These are phyloP conservation scores for Lycaon pictus DNA, from an alignment of 2,113 vertebrate species.

Conservation along the genomic window DNA sequence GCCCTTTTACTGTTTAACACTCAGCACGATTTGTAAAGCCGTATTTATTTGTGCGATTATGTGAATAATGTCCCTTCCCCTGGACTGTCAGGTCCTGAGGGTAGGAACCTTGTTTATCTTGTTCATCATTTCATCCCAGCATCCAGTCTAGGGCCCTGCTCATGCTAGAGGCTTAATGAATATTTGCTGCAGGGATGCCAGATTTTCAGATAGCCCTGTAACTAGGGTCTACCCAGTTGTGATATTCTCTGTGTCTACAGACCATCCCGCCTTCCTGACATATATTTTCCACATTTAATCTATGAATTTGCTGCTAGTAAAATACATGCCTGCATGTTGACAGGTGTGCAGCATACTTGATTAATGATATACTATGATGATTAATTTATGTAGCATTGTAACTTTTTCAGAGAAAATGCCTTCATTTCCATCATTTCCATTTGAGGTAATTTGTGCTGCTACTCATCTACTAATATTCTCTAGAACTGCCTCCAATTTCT, in stretches of 20 bases:
- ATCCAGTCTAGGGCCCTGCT: background rate
- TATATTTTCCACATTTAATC: background rate
- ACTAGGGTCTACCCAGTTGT: background rate
- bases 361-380: background rate
- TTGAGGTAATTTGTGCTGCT: constrained; percentile 62
- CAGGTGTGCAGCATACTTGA: background rate
- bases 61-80: background rate
- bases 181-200: background rate
- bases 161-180: background rate
- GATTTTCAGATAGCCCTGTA: background rate
- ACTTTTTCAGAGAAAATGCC: constrained; percentile 34
- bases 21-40: background rate
- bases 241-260: background rate
- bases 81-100: background rate
- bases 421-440: constrained; percentile 48
- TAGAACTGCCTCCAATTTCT: constrained; percentile 59
- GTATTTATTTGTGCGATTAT: background rate
- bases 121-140: background rate
- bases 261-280: background rate
- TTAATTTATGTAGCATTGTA: constrained; percentile 46
- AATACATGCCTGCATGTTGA: background rate
- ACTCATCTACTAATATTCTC: constrained; percentile 58
- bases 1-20: background rate
- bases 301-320: background rate
- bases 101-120: background rate